Evolutionary conservation across 2,113 vertebrate species (phyloP).

Genomic region (Triplophysa dalaica): DNA sequence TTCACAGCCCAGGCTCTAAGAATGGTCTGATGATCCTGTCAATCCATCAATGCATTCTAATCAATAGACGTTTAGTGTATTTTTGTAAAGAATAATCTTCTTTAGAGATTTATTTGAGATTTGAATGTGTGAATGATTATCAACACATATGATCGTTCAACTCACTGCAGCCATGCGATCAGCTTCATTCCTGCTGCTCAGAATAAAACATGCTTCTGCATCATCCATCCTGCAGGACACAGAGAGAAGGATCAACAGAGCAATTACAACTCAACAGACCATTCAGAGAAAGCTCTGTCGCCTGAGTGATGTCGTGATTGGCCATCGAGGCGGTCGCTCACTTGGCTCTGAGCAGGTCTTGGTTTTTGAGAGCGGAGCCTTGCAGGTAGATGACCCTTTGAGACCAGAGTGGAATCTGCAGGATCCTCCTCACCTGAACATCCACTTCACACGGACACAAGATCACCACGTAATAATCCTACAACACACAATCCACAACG

Average conservation of each 20-base stretch:
- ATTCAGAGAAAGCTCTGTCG: neutral
- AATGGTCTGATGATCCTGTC: constrained; percentile 96
- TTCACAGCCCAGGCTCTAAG: constrained; percentile 97
- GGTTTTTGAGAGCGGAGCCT: constrained; percentile 94
- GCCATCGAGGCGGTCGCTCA: constrained; percentile 67
- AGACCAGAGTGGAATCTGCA: constrained; percentile 96
- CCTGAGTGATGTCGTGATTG: constrained; percentile 18
- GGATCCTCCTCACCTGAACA: constrained; percentile 89
- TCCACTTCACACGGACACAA: constrained; percentile 95
- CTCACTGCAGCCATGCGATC: constrained; percentile 95
- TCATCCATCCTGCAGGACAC: constrained; percentile 85
- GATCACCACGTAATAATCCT: constrained; percentile 98
- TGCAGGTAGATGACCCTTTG: constrained; percentile 97
- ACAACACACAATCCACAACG: constrained; percentile 33
- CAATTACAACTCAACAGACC: constrained; percentile 19
- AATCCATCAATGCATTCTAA: constrained; percentile 36
- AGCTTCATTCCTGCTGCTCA: constrained; percentile 94
- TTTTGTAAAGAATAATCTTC: no score
- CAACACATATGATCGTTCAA: constrained; percentile 17
- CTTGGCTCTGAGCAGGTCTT: constrained; percentile 96
- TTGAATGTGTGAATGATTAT: neutral
- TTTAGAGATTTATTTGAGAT: no score
- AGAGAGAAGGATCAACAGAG: constrained; percentile 42
- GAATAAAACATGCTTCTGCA: constrained; percentile 94
- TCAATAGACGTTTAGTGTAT: neutral